Percentiles rank a stretch among this genome's conserved stretches.
phyloP scores from a whole-genome alignment of 2,888 invertebrate genomes.

The Cheilosia pagana region DNA sequence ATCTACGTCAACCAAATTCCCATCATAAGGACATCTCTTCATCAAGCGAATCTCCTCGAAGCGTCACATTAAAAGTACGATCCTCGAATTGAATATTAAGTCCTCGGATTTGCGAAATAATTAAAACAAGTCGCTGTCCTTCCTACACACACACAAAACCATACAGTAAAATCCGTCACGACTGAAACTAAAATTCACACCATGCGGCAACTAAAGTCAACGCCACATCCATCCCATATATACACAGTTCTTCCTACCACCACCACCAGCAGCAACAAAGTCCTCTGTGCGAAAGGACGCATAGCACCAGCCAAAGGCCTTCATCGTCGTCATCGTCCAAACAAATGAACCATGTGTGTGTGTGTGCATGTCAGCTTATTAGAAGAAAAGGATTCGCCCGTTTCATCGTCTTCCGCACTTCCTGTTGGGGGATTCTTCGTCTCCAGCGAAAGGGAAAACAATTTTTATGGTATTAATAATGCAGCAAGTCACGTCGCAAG shows the following conservation, averaged over 20 bases:
- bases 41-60: neutral
- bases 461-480: slow-evolving; percentile 78
- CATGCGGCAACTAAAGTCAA: slow-evolving; percentile 46
- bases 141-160: slow-evolving; percentile 4
- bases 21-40: neutral
- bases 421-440: neutral
- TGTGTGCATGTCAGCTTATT: slow-evolving; percentile 73
- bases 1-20: neutral
- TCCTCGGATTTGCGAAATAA: slow-evolving; percentile 55
- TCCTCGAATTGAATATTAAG: slow-evolving; percentile 59
- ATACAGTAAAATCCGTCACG: slow-evolving; percentile 67
- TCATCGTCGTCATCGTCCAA: slow-evolving; percentile 3
- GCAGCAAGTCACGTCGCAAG: slow-evolving; percentile 78
- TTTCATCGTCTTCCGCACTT: slow-evolving; percentile 28
- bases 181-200: slow-evolving; percentile 67
- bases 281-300: slow-evolving; percentile 29
- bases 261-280: slow-evolving; percentile 16
- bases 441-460: slow-evolving; percentile 69
- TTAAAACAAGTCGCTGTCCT: slow-evolving; percentile 48
- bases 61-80: neutral
- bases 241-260: neutral
- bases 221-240: slow-evolving; percentile 20
- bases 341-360: slow-evolving; percentile 62
- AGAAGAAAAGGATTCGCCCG: slow-evolving; percentile 62
- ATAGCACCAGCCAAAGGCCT: slow-evolving; percentile 12